Evolutionary conservation across 2,888 invertebrate species (phyloP), one percentile per base, ranked within the genome.

Genomic region (Cataglyphis rosenhaueri): DNA sequence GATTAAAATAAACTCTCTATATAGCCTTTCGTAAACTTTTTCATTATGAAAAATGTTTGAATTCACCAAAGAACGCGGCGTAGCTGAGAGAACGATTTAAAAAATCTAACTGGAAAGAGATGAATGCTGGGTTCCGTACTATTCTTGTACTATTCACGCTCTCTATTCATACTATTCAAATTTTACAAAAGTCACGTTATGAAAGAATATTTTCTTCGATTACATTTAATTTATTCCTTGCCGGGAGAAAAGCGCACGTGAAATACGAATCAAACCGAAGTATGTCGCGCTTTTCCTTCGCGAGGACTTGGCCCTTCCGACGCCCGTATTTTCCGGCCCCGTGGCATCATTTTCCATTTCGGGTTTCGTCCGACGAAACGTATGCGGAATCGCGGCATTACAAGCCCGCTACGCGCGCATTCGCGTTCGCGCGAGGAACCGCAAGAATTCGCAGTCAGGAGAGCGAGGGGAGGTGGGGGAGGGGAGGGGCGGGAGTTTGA

Each of bases 371-470:
- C 78, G 48, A 38, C 66, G 32, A 78, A 82, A 62, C 82, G 82
- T 66, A 82, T 78, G 61, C 79, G 62, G 61, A 78, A 82, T 18
- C 82, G 61, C 82, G 78, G 76, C 66, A 59, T 82, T 82, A 82
- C 59, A 66, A 76, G 74, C 41, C n/a, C 25, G 44, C 48, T 48
- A 25, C 64, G 55, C 44, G 66, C 41, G 41, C 68, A 79, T 82
- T 82, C 75, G 55, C 25, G 15, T 18, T 25, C 21, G 75, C 15
- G n/a, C 82, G 52, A 55, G 48, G 32, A 38, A 66, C 57, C 70
- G 65, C 82, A 75, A 65, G 88, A 79, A 84, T 75, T 61, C 21
- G 78, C 70, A 59, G 55, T 66, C 29, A 35, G 35, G 74, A 2
- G 29, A 29, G 29, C 25, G 2, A 29, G 29, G 29, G 29, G 29